phyloP scores from a whole-genome alignment of 2,797 vertebrate genomes.

The Syngnathus acus region DNA sequence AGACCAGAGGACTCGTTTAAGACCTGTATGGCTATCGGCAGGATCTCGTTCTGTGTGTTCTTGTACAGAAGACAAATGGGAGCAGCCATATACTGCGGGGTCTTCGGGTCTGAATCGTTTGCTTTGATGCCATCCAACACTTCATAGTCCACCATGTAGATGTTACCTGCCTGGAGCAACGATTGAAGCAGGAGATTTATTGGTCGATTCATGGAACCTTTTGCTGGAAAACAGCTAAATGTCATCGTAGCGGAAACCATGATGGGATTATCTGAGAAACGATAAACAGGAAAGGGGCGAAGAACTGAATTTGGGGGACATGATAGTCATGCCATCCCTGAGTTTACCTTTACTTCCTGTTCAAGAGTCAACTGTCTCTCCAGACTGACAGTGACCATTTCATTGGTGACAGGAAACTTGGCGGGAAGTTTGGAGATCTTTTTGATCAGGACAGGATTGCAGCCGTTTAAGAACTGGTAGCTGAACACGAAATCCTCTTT shows the following conservation, averaged over 20 bases:
- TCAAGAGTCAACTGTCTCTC: constrained; percentile 85
- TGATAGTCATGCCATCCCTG: no score
- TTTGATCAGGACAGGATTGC: constrained; percentile 86
- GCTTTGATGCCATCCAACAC: constrained; percentile 79
- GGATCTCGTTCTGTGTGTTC: constrained; percentile 81
- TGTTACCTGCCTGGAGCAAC: constrained; percentile 79
- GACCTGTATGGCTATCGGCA: constrained; percentile 97
- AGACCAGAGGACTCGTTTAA: no score
- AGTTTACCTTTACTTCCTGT: constrained; percentile 81
- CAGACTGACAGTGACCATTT: constrained; percentile 85
- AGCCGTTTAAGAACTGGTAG: constrained; percentile 94
- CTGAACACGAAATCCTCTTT: constrained; percentile 96
- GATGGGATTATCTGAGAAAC: not conserved
- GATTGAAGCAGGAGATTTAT: not conserved
- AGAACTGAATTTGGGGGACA: not conserved
- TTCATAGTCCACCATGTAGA: constrained; percentile 87
- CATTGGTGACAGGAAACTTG: constrained; percentile 85
- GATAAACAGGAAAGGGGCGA: not conserved
- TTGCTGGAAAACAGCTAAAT: no score
- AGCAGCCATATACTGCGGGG: constrained; percentile 84
- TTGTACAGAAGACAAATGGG: constrained; percentile 92
- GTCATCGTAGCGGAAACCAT: not conserved
- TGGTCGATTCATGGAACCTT: no score
- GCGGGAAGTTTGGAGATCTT: constrained; percentile 82
- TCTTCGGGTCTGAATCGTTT: constrained; percentile 88